phyloP scores from a whole-genome alignment of 2,888 invertebrate species.

The Trichogramma evanescens region DNA sequence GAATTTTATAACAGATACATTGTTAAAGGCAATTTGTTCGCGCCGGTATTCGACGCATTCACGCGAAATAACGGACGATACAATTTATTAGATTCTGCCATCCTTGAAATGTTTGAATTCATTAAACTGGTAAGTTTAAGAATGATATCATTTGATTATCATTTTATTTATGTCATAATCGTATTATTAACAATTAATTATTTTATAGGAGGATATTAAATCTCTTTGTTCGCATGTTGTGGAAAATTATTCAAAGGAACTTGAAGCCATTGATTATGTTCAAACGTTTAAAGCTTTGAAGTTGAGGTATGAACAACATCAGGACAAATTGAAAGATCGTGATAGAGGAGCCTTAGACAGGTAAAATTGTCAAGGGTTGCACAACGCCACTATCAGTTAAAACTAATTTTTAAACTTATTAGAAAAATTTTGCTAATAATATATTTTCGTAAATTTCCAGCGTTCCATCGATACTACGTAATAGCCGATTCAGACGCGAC shows the following conservation, averaged over 20 bases:
- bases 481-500: slow-evolving; percentile 79
- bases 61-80: slow-evolving; percentile 95
- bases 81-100: slow-evolving; percentile 97
- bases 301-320: slow-evolving; percentile 82
- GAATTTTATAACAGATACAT: slow-evolving; percentile 98
- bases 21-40: slow-evolving; percentile 88
- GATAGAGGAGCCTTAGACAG: slow-evolving; percentile 68
- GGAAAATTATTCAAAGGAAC: slow-evolving; percentile 89
- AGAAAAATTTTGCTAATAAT: slow-evolving; percentile 1
- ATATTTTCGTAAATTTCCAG: slow-evolving; percentile 42
- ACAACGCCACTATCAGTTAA: background rate
- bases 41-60: slow-evolving; percentile 93
- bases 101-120: slow-evolving; percentile 98
- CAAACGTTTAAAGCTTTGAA: slow-evolving; percentile 94
- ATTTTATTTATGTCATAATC: slow-evolving; percentile 18
- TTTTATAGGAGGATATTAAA: slow-evolving; percentile 72
- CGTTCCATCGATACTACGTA: slow-evolving; percentile 74
- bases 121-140: slow-evolving; percentile 65
- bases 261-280: slow-evolving; percentile 94
- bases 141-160: background rate
- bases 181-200: background rate
- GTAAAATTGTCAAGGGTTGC: slow-evolving; percentile 39
- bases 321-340: slow-evolving; percentile 81
- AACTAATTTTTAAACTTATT: background rate
- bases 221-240: slow-evolving; percentile 87